Conservation (phyloP, 2,797 vertebrate genomes). For the Poeciliopsis presidionis region DNA sequence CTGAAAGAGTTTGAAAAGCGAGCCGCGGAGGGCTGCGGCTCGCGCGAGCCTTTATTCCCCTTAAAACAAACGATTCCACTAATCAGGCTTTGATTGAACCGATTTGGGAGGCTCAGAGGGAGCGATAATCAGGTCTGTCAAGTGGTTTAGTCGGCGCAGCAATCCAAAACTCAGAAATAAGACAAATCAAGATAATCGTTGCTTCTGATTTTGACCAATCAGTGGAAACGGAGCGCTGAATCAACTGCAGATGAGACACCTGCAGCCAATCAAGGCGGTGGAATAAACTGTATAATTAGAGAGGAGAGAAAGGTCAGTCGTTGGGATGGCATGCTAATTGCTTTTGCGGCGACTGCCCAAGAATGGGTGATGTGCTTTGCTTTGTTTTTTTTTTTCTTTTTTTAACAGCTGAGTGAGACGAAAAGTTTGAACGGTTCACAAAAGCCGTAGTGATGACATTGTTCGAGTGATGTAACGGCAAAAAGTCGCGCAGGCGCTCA, state of each 20-base stretch:
- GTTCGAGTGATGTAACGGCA: constrained; percentile 16
- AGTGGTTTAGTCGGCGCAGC: constrained; percentile 52
- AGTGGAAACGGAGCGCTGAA: constrained; percentile 48
- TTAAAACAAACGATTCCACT: constrained; percentile 68
- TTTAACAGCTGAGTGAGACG: not conserved
- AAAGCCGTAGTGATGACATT: constrained; percentile 3
- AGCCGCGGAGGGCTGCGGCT: constrained; percentile 29
- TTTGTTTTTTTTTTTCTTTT: no score
- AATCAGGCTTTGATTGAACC: constrained; percentile 72
- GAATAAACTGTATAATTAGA: constrained; percentile 49
- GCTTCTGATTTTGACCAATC: constrained; percentile 72
- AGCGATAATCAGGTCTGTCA: constrained; percentile 62
- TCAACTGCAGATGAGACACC: constrained; percentile 59
- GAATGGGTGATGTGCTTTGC: constrained; percentile 17
- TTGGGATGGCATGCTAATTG: constrained; percentile 33
- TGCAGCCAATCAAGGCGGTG: constrained; percentile 61
- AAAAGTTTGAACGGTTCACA: constrained; percentile 40
- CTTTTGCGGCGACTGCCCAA: constrained; percentile 30
- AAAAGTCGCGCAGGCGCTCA: constrained; percentile 16
- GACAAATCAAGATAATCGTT: constrained; percentile 66
- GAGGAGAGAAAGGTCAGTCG: constrained; percentile 43
- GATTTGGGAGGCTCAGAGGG: constrained; percentile 61
- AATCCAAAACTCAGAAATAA: constrained; percentile 56
- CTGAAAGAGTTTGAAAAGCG: constrained; percentile 6
- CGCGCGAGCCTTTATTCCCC: constrained; percentile 53